Base-by-base conservation (phyloP, 1,140 invertebrate genomes). In the Diabrotica undecimpunctata region DNA sequence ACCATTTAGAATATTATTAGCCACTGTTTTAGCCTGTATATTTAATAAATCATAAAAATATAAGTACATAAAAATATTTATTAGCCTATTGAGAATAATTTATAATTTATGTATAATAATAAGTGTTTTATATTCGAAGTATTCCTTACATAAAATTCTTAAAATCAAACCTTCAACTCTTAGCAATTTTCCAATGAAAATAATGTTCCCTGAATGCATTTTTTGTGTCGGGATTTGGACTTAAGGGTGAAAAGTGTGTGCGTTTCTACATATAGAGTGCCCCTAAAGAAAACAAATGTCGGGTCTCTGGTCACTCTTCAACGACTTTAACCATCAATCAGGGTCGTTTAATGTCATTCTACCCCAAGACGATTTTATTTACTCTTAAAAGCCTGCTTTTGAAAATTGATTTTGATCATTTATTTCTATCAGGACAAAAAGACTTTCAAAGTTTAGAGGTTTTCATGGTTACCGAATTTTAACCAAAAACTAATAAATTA, bases 201-300 rank as follows among this genome's bases (percentile, higher is more conserved):
- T 57, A 57, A 57, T 57, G 36, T 12, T n/a, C 35, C 10, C 8
- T 8, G 35, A 57, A 57, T 57, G 55, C 55, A 37, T 57, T 57
- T 57, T 57, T 57, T 57, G 37, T 57, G 55, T 57, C 38, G n/a
- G 54, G 37, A 57, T n/a, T 37, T 57, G 7, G 10, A 12, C n/a
- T 37, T 37, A 12, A 38, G 36, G 10, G 55, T 54, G 55, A n/a
- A 37, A 11, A 9, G 7, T n/a, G 55, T 37, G 55, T 4, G 25
- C 25, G 36, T 57, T 57, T 57, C 55, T 38, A 57, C 55, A 37
- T 57, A 57, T 57, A 57, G 36, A 57, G 55, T 57, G 55, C 55
- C 36, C 7, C 25, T 37, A 57, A 57, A 57, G 55, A 57, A 57
- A 57, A 57, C 55, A 57, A 57, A 57, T 57, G 55, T 38, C 55